These are phyloP conservation scores for Chymomyza caudatula DNA, from an alignment of 2,888 invertebrate genomes.

Conservation along the genomic window DNA sequence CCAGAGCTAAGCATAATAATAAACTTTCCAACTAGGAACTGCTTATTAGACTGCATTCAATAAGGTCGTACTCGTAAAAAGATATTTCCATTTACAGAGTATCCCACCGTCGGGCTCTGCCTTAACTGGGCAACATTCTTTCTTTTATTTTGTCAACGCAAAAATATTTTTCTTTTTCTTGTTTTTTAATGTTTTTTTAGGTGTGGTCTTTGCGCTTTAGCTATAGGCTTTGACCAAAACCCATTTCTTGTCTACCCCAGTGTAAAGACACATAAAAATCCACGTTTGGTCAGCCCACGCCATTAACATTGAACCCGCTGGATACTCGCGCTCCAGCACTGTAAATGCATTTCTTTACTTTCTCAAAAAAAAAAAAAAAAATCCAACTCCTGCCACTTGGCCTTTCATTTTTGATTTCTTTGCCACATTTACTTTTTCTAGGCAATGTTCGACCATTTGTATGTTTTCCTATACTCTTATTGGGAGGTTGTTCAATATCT, in stretches of 20 bases:
- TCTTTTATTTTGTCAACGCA: slow-evolving; percentile 21
- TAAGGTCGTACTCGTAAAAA: too few relatives aligned
- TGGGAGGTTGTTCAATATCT: not conserved
- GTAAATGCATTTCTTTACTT: slow-evolving; percentile 44
- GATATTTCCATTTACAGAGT: too few relatives aligned
- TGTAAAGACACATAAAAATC: slow-evolving; percentile 11
- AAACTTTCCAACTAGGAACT: too few relatives aligned
- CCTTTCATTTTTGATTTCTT: slow-evolving; percentile 57
- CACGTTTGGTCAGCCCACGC: slow-evolving; percentile 35
- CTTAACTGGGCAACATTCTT: too few relatives aligned
- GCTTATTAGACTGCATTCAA: too few relatives aligned
- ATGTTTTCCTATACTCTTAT: slow-evolving; percentile 22
- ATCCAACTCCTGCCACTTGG: slow-evolving; percentile 41
- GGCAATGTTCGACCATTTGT: not conserved
- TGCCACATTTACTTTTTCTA: slow-evolving; percentile 43
- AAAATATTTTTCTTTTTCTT: slow-evolving; percentile 37
- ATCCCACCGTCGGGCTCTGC: too few relatives aligned
- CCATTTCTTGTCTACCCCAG: not conserved
- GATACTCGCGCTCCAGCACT: slow-evolving; percentile 13
- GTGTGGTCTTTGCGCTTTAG: slow-evolving; percentile 57
- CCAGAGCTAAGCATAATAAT: too few relatives aligned
- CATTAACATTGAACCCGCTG: slow-evolving; percentile 64
- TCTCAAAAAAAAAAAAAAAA: slow-evolving; percentile 42
- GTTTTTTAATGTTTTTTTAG: slow-evolving; percentile 50
- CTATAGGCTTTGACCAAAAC: slow-evolving; percentile 45